Evolutionary conservation across 2,113 vertebrate genomes (phyloP).

Genomic region (Ageneiosus marmoratus): DNA sequence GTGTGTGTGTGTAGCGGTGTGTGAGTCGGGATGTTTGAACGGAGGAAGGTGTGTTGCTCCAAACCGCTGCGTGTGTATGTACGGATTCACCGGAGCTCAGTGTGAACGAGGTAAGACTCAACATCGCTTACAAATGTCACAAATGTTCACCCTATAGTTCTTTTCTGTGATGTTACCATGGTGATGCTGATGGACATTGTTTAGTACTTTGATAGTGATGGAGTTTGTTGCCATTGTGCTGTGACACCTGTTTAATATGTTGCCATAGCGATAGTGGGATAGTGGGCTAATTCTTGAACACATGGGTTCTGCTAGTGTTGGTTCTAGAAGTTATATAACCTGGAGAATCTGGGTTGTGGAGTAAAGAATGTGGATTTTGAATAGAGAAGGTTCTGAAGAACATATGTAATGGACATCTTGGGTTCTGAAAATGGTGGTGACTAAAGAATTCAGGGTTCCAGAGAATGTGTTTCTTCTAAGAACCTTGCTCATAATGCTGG

Average conservation of each 20-base stretch:
- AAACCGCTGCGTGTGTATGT: constrained; percentile 93
- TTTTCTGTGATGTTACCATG: not conserved
- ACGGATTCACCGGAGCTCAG: constrained; percentile 96
- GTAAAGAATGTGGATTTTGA: not conserved
- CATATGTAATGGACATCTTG: not conserved
- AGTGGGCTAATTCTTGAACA: not conserved
- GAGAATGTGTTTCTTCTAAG: not conserved
- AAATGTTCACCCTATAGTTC: not conserved
- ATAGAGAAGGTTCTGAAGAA: not conserved
- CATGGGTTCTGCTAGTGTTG: not conserved
- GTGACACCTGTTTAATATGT: not conserved
- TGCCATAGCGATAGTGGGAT: not conserved
- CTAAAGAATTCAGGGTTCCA: not conserved
- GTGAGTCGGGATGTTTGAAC: constrained; percentile 93
- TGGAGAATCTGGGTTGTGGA: not conserved
- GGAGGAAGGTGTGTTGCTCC: constrained; percentile 94
- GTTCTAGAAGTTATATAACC: not conserved
- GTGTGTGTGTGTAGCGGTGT: constrained; percentile 81
- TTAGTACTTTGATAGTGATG: not conserved
- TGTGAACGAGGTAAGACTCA: constrained; percentile 90
- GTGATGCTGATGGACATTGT: not conserved
- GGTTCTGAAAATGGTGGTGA: not conserved
- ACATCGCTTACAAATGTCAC: constrained; percentile 9
- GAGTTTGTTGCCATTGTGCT: not conserved
- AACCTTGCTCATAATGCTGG: not conserved